Conservation (phyloP, 2,797 vertebrate species). For the Loris lydekkerianus region DNA sequence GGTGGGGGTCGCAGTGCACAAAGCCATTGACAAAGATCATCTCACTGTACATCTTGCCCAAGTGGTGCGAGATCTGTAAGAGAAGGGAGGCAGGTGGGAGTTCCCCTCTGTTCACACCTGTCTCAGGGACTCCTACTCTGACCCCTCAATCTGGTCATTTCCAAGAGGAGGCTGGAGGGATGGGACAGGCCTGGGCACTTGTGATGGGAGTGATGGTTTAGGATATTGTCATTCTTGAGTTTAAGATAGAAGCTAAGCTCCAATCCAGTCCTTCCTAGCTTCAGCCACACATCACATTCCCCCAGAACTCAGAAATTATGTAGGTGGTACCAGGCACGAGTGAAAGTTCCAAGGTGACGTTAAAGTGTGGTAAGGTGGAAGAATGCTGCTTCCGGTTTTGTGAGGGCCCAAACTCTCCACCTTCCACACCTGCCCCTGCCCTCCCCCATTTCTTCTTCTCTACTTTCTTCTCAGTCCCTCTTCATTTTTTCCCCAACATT, state of each 20-base stretch:
- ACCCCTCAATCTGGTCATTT: neutral
- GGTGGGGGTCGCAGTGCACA: conserved; percentile 98
- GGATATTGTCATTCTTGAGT: neutral
- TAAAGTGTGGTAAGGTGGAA: neutral
- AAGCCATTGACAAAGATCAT: conserved; percentile 99
- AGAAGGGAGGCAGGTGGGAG: neutral
- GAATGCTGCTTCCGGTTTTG: neutral
- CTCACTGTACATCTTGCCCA: conserved; percentile 97
- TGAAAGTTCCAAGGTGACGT: neutral
- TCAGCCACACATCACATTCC: neutral
- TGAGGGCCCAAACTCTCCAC: neutral
- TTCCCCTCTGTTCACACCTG: accelerated
- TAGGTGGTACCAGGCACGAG: neutral
- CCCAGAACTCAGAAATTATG: neutral
- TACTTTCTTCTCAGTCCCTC: neutral
- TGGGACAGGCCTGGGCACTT: accelerated
- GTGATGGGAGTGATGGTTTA: neutral
- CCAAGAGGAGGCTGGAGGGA: neutral
- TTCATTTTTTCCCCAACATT: conserved; percentile 8
- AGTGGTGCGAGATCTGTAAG: conserved; percentile 93
- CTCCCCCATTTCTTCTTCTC: neutral
- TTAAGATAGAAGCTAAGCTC: neutral
- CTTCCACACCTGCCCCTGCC: neutral
- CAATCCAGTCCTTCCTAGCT: neutral
- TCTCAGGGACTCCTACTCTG: neutral